Base-by-base conservation (phyloP, 2,113 vertebrate species). In the Cygnus buccinator region DNA sequence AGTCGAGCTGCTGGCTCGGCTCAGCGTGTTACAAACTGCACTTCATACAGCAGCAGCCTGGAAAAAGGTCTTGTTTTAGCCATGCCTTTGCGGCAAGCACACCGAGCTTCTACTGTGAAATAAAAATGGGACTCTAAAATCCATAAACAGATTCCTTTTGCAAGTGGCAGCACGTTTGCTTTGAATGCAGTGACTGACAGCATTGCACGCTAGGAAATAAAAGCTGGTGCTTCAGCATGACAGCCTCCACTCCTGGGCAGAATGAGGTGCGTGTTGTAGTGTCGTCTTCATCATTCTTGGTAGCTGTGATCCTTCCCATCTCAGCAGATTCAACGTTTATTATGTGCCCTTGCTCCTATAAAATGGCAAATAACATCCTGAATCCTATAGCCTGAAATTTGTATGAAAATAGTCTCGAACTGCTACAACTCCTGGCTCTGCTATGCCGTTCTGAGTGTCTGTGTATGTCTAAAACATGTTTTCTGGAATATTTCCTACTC, bases 91-190 rank as follows among this genome's bases (percentile, higher is more conserved):
- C 0, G 0, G 72, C 33, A 74, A 46, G 31, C 2, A 1, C 3
- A 4, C 21, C 46, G 79, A 84, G 35, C 76, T 66, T 20, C 46
- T 71, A 14, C 50, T 1, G 4, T 41, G 83, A 76, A 89, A 67
- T 74, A 66, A 70, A 72, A 55, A n/a, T 1, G 0, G 0, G 0
- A 22, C 18, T 89, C 35, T 62, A 7, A 91, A 87, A 76, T n/a
- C 41, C 22, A 6, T 79, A 37, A 93, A 75, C 58, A 68, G 75
- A 72, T 89, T 23, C 6, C 23, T 83, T 35, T 57, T 90, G 71
- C 58, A 58, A 57, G 71, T 48, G 71, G 52, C 66, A 84, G 43
- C 31, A 13, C 62, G 62, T n/a, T 80, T 85, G 65, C 74, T 88
- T 65, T 66, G 79, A 83, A 55, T 73, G 11, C 35, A 70, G 1